phyloP scores from a whole-genome alignment of 2,113 vertebrate genomes.

The Dipodomys spectabilis region DNA sequence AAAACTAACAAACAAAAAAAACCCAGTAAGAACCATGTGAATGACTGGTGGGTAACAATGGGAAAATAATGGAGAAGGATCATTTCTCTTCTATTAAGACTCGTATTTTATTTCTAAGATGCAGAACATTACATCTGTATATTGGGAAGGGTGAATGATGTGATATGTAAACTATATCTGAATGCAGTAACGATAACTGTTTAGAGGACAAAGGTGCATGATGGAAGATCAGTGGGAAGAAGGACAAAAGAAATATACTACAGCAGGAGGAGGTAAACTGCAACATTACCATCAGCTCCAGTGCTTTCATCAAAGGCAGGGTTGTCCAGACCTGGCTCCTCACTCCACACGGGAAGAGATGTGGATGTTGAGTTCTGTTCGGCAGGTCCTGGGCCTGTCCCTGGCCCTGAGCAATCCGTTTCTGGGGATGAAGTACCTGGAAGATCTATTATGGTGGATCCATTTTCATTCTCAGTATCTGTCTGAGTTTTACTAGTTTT shows the following conservation, averaged over 20 bases:
- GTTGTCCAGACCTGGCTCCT: slow-evolving; percentile 94
- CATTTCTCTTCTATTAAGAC: slow-evolving; percentile 86
- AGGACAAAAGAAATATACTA: background rate
- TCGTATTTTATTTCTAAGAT: slow-evolving; percentile 86
- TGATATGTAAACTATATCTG: slow-evolving; percentile 82
- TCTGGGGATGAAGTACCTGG: slow-evolving; percentile 84
- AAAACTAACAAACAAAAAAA: too few relatives aligned
- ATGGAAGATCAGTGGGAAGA: background rate
- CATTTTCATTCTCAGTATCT: slow-evolving; percentile 85
- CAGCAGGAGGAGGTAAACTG: background rate
- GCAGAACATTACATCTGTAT: slow-evolving; percentile 86
- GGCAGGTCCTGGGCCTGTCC: slow-evolving; percentile 70
- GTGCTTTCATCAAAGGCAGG: slow-evolving; percentile 95
- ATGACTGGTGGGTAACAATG: background rate
- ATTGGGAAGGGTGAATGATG: slow-evolving; percentile 84
- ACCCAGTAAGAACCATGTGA: background rate
- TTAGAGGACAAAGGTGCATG: background rate
- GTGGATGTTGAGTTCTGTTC: slow-evolving; percentile 84
- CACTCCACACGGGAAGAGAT: slow-evolving; percentile 88
- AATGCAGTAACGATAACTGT: background rate
- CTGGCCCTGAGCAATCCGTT: slow-evolving; percentile 74
- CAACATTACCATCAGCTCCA: slow-evolving; percentile 92
- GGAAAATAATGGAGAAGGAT: slow-evolving; percentile 56
- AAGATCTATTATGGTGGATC: slow-evolving; percentile 84
- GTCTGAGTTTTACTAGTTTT: slow-evolving; percentile 83